A percentile compares a stretch with the other conserved stretches of the same genome.
These are phyloP conservation scores for Macrobrachium rosenbergii DNA, from an alignment of 1,140 invertebrate species.

Conservation along the genomic window DNA sequence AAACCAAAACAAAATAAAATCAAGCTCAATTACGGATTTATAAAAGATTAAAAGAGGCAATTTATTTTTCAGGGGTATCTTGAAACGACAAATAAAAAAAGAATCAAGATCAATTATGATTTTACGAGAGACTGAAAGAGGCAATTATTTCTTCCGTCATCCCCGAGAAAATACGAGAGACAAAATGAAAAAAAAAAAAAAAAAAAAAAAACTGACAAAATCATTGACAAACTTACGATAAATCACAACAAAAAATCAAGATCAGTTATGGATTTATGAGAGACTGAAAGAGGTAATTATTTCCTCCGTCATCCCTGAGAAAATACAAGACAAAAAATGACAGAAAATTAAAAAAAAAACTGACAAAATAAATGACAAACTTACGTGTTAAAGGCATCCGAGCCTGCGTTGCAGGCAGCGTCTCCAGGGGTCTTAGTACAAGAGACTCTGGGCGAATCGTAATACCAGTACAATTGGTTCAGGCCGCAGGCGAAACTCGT, in stretches of 20 bases:
- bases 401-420: conserved; percentile 65
- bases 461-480: conserved; percentile 77
- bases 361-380: conserved; percentile 18
- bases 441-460: conserved; percentile 71
- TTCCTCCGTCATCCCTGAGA: not conserved
- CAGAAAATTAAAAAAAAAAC: not conserved
- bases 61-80: too few relatives aligned
- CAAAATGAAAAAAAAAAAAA: not conserved
- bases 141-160: not conserved
- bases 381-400: conserved; percentile 69
- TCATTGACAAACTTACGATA: conserved; percentile 64
- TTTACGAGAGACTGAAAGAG: too few relatives aligned
- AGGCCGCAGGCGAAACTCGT: conserved; percentile 71
- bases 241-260: too few relatives aligned
- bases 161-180: not conserved
- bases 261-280: too few relatives aligned
- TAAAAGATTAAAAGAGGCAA: too few relatives aligned
- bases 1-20: too few relatives aligned
- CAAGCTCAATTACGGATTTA: too few relatives aligned
- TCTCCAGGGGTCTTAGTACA: conserved; percentile 67
- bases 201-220: too few relatives aligned
- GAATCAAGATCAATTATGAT: too few relatives aligned
- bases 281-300: too few relatives aligned
- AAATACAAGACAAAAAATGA: not conserved
- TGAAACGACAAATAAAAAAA: too few relatives aligned